A percentile compares a stretch with the other conserved stretches of the same genome.
phyloP scores from a whole-genome alignment of 2,113 vertebrate species.

The Tyto alba region DNA sequence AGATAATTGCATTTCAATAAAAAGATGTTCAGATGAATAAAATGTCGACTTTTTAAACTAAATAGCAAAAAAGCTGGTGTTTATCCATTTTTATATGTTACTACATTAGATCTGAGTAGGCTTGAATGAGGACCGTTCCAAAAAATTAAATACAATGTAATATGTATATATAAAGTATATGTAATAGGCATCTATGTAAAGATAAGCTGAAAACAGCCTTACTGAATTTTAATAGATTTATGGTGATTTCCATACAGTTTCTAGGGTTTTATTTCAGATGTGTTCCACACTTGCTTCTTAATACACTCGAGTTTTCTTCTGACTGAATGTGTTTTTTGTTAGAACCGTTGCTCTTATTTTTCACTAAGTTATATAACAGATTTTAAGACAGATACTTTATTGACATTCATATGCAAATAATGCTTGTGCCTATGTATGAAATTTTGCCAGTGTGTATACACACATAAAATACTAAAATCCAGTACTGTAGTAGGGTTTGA shows the following conservation, averaged over 20 bases:
- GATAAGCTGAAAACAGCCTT: not conserved
- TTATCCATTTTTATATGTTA: not conserved
- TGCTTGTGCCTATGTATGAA: not conserved
- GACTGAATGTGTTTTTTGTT: not conserved
- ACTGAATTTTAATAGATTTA: not conserved
- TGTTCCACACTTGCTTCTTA: not conserved
- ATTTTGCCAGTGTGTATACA: not conserved
- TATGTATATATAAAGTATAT: not conserved
- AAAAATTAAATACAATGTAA: not conserved
- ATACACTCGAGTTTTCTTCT: not conserved
- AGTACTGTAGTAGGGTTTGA: not conserved
- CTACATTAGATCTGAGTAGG: rapidly evolving
- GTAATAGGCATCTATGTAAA: not conserved
- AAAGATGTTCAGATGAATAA: not conserved
- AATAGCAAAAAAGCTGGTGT: not conserved
- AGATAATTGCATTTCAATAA: not conserved
- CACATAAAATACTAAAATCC: not conserved
- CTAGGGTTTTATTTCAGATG: not conserved
- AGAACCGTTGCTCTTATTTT: not conserved
- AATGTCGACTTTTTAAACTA: rapidly evolving
- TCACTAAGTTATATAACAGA: not conserved
- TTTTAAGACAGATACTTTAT: not conserved
- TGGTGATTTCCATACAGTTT: not conserved
- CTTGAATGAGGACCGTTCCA: not conserved
- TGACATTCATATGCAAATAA: not conserved